Conservation (phyloP, 2,797 vertebrate species). For the Caiman crocodilus region DNA sequence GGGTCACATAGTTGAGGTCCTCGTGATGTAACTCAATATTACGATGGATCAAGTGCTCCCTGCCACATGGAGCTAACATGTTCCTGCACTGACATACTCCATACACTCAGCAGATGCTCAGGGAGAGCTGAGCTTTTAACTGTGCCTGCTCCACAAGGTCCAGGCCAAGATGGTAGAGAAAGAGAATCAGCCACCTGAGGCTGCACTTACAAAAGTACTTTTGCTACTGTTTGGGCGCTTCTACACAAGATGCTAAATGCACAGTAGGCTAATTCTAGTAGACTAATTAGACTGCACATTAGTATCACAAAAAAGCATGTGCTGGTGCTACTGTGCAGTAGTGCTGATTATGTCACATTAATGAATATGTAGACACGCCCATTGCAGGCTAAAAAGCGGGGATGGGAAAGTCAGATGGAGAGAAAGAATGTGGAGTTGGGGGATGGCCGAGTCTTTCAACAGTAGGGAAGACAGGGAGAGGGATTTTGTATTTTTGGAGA, state of each 20-base stretch:
- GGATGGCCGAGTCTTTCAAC: neutral
- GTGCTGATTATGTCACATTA: too few species aligned
- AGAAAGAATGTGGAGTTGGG: neutral
- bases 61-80: conserved; percentile 54
- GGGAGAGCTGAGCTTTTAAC: conserved; percentile 13
- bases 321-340: too few species aligned
- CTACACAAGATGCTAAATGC: too few species aligned
- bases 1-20: conserved; percentile 69
- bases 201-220: neutral
- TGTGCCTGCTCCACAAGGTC: neutral
- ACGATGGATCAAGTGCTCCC: conserved; percentile 57
- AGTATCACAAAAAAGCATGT: too few species aligned
- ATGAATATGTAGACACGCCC: too few species aligned
- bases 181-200: neutral
- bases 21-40: conserved; percentile 70
- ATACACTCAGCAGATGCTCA: conserved; percentile 46
- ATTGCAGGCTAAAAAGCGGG: neutral
- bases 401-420: neutral
- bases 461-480: neutral
- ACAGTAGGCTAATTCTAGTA: too few species aligned
- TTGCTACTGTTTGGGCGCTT: neutral
- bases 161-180: neutral
- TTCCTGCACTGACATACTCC: conserved; percentile 24
- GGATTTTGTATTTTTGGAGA: neutral
- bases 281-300: too few species aligned